These are phyloP conservation scores for Neoscelio sp. DNA, from an alignment of 2,888 invertebrate genomes.

Conservation along the genomic window DNA sequence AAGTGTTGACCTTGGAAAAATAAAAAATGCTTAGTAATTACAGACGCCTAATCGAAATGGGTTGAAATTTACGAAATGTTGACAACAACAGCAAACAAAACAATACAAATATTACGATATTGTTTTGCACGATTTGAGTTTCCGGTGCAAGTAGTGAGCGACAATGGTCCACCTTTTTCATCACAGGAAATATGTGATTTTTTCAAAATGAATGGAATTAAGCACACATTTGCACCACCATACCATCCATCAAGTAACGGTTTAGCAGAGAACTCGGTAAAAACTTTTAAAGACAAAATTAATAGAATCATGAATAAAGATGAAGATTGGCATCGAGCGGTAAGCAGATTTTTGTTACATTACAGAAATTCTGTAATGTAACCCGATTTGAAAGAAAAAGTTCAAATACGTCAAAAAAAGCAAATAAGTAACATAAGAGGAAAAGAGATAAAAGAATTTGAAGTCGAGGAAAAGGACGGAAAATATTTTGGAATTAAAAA, in stretches of 20 bases:
- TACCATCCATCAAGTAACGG: constrained; percentile 63
- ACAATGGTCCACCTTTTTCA: constrained; percentile 67
- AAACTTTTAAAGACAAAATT: constrained; percentile 63
- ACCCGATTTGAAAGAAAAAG: background rate
- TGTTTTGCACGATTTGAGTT: constrained; percentile 62
- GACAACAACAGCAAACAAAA: constrained; percentile 31
- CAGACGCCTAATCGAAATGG: constrained; percentile 68
- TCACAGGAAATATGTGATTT: constrained; percentile 54
- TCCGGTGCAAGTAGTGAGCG: constrained; percentile 57
- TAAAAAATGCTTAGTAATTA: constrained; percentile 63
- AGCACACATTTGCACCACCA: constrained; percentile 56
- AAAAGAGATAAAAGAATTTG: background rate
- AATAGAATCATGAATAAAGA: background rate
- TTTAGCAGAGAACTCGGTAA: constrained; percentile 65
- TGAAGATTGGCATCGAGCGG: background rate
- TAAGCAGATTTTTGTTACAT: constrained; percentile 9
- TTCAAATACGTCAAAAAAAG: background rate
- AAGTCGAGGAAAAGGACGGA: background rate
- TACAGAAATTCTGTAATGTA: constrained; percentile 30
- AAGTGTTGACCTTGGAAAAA: constrained; percentile 53
- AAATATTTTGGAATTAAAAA: too few species aligned
- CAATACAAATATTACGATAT: constrained; percentile 51
- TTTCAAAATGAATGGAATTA: constrained; percentile 46
- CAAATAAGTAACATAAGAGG: background rate
- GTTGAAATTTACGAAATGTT: constrained; percentile 65